Evolutionary conservation across 2,888 invertebrate genomes (phyloP), one percentile per base, ranked within the genome.

Genomic region (Eristalinus sepulchralis): DNA sequence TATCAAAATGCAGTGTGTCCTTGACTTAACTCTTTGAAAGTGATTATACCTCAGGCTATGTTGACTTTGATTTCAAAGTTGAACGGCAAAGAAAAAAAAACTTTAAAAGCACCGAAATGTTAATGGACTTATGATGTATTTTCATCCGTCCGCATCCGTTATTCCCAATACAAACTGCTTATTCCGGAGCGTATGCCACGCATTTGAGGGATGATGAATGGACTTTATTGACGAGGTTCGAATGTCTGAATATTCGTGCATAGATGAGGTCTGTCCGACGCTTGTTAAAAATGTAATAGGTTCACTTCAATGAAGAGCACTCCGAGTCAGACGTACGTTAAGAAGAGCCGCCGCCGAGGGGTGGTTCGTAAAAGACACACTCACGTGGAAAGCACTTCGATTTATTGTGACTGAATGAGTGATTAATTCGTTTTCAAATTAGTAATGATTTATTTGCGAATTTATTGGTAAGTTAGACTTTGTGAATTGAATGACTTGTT

Each of bases 1-100:
- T 33, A 53, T 67, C 53, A 53, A 66, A 47, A 66, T 66, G 66
- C 66, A 36, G 24, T 33, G n/a, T 33, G 47, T 53, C 53, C 31
- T 31, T 67, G 53, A 47, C 9, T 66, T 47, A 17, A 47, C 47
- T 47, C 47, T 47, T 47, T 47, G 47, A 47, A 47, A 47, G 17
- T 47, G 47, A 47, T 47, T 47, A 47, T 47, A 47, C 17, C 47
- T 8, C 47, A 17, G 47, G 47, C 8, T 47, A 17, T 47, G 47
- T 47, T 47, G 47, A 17, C n/a, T 17, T 47, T 34, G 34, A 34
- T 9, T 47, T 47, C 47, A 47, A 47, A 47, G 17, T 2, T 17
- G 17, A 47, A 47, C 8, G 5, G n/a, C 2, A 36, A 34, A 34
- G 10, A 34, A 8, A 36, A 36, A 36, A n/a, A 39, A n/a, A 47